Evolutionary conservation across 2,888 invertebrate genomes (phyloP).

Genomic region (Chelonus formosanus): DNA sequence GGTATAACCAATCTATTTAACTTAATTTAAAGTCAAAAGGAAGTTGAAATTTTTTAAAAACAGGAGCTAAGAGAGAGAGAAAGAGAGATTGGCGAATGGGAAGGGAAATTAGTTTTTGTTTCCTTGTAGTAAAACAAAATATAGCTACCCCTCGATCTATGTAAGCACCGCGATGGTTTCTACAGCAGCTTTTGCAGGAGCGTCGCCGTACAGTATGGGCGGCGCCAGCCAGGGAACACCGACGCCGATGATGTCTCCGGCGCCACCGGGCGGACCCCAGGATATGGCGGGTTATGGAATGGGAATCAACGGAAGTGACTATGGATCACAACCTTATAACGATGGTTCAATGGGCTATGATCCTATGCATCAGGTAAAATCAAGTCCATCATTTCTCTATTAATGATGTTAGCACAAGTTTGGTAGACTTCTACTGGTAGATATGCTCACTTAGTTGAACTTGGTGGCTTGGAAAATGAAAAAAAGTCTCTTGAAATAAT

Average conservation of each 20-base stretch:
- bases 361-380: conserved; percentile 85
- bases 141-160: conserved; percentile 58
- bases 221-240: conserved; percentile 89
- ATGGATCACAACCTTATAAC: conserved; percentile 81
- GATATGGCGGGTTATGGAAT: conserved; percentile 94
- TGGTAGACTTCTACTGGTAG: no score
- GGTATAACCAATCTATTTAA: no score
- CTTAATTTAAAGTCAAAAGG: conserved; percentile 12
- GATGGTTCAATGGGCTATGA: conserved; percentile 92
- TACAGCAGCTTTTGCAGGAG: conserved; percentile 72
- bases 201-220: conserved; percentile 85
- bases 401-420: no score
- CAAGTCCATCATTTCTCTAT: background rate
- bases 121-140: conserved; percentile 17
- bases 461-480: conserved; percentile 5
- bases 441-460: background rate
- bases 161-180: conserved; percentile 65
- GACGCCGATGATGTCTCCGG: conserved; percentile 95
- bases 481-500: background rate
- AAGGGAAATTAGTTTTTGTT: conserved; percentile 24
- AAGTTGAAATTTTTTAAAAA: conserved; percentile 11
- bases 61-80: background rate
- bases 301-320: conserved; percentile 90
- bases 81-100: conserved; percentile 22
- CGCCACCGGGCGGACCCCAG: conserved; percentile 78